Percentiles rank a stretch among this genome's conserved stretches.
Conservation (phyloP, 2,888 invertebrate species). For the Lathronympha strigana region DNA sequence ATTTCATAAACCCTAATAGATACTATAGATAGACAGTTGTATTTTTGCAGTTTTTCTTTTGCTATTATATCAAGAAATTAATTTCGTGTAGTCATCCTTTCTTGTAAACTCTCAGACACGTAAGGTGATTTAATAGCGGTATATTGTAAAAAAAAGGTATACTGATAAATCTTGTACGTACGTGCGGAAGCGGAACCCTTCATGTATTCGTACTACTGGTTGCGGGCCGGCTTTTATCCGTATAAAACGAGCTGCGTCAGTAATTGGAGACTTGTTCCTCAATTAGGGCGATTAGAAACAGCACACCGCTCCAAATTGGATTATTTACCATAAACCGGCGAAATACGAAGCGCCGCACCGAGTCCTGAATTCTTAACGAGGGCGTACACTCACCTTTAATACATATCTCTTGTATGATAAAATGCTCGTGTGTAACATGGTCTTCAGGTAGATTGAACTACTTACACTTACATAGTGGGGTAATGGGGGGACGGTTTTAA, state of each 20-base stretch:
- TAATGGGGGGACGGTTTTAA: too few relatives aligned
- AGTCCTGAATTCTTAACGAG: not conserved
- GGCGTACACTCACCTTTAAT: not conserved
- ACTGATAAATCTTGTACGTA: not conserved
- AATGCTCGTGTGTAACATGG: not conserved
- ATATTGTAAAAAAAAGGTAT: not conserved
- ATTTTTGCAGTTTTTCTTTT: too few relatives aligned
- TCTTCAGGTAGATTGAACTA: not conserved
- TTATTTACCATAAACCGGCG: constrained; percentile 54
- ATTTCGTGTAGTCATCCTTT: too few relatives aligned
- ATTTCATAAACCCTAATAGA: too few relatives aligned
- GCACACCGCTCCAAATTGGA: constrained; percentile 63
- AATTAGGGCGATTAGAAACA: constrained; percentile 69
- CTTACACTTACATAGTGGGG: too few relatives aligned
- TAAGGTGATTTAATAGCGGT: not conserved
- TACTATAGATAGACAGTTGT: too few relatives aligned
- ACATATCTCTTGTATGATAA: not conserved
- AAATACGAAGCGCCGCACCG: constrained; percentile 47
- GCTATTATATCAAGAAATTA: too few relatives aligned
- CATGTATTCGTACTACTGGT: not conserved
- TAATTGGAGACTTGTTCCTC: constrained; percentile 64
- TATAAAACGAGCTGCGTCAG: constrained; percentile 56
- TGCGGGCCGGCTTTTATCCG: constrained; percentile 19
- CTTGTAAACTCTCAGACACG: too few relatives aligned
- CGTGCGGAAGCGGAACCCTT: not conserved